Percentiles rank a stretch among this genome's conserved stretches.
Evolutionary conservation across 1,140 invertebrate genomes (phyloP).

Genomic region (Lepidurus couesii): DNA sequence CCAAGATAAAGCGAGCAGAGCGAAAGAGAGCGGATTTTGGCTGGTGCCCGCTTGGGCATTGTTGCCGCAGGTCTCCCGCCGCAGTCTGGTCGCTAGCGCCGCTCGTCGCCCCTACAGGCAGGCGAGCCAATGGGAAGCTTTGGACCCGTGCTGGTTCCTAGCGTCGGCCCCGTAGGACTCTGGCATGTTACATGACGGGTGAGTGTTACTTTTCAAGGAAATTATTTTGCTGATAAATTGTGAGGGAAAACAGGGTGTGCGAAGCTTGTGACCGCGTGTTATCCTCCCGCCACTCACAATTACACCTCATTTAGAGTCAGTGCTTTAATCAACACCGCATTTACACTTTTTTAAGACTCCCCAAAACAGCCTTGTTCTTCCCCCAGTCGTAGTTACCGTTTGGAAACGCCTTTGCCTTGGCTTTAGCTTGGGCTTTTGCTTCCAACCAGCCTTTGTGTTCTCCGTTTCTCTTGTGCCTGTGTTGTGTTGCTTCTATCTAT

Average conservation of each 20-base stretch:
- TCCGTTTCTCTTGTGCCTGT: background rate
- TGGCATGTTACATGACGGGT: constrained; percentile 53
- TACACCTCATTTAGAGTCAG: constrained; percentile 15
- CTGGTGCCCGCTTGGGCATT: background rate
- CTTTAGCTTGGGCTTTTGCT: background rate
- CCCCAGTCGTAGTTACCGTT: background rate
- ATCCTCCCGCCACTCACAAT: constrained; percentile 12
- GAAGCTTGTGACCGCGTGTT: constrained; percentile 27
- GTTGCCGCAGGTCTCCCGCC: background rate
- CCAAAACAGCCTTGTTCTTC: background rate
- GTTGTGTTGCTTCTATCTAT: no score
- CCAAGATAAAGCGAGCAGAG: no score
- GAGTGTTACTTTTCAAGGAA: constrained; percentile 51
- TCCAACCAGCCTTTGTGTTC: background rate
- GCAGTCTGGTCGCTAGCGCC: constrained; percentile 30
- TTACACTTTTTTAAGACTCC: background rate
- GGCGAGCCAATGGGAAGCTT: constrained; percentile 38
- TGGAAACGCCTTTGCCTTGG: constrained; percentile 11
- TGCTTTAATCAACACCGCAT: background rate
- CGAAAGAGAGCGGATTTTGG: background rate
- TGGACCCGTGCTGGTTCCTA: constrained; percentile 38
- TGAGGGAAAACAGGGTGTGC: constrained; percentile 46
- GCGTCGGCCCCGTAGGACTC: constrained; percentile 48
- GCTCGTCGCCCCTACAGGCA: constrained; percentile 37
- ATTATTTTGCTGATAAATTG: constrained; percentile 52